Evolutionary conservation across 2,797 vertebrate species (phyloP).

Genomic region (Danio tinwini): DNA sequence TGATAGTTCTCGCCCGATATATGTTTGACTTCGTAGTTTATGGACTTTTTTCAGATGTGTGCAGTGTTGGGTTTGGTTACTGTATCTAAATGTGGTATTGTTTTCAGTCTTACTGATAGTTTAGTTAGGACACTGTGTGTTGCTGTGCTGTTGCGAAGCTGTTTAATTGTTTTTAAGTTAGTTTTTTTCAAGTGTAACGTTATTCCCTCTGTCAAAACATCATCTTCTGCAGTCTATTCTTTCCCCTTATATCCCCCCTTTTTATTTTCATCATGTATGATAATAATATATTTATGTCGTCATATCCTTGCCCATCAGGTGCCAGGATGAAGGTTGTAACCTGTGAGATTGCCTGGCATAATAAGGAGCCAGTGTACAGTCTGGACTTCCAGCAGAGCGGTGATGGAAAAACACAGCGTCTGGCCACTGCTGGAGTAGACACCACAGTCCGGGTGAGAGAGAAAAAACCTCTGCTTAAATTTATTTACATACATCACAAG

Average conservation of each 20-base stretch:
- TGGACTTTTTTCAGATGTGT: neutral
- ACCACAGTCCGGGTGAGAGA: constrained; percentile 87
- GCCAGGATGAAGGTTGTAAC: constrained; percentile 93
- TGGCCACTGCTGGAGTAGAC: constrained; percentile 96
- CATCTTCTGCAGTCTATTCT: neutral
- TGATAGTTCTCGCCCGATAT: neutral
- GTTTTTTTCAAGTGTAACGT: neutral
- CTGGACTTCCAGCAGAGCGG: constrained; percentile 90
- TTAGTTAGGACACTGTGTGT: neutral
- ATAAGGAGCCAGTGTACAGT: constrained; percentile 97
- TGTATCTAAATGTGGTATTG: neutral
- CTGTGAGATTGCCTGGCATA: constrained; percentile 98
- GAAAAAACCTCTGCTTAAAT: neutral
- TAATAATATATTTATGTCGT: neutral
- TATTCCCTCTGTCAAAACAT: neutral
- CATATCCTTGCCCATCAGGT: neutral
- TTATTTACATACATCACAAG: neutral
- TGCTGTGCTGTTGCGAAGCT: neutral
- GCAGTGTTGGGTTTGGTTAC: neutral
- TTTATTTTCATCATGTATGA: neutral
- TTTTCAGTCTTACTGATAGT: neutral
- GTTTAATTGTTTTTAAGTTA: neutral
- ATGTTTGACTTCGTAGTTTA: neutral
- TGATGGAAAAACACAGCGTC: constrained; percentile 81
- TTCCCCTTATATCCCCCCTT: neutral